These are phyloP conservation scores for Pogonocichla stellata DNA, from an alignment of 2,113 vertebrate genomes.

Conservation along the genomic window DNA sequence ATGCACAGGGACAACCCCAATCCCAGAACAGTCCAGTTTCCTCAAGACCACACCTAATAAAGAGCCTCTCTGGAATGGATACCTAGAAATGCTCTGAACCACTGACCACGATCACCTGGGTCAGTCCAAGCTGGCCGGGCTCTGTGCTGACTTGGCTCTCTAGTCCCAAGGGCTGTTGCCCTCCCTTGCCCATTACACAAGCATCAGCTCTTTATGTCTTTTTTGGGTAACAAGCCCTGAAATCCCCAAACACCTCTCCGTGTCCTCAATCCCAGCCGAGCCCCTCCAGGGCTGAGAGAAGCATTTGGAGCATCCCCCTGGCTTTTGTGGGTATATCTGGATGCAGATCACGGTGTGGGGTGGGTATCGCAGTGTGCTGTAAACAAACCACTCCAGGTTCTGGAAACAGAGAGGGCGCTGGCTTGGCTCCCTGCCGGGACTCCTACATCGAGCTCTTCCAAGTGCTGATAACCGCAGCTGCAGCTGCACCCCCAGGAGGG, in stretches of 20 bases:
- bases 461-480: background rate
- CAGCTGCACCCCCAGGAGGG: conserved; percentile 18
- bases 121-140: accelerated
- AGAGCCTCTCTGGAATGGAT: background rate
- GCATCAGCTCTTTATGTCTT: background rate
- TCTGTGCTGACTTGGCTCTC: background rate
- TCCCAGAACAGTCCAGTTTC: accelerated
- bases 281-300: background rate
- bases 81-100: background rate
- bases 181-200: background rate
- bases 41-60: background rate
- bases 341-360: background rate
- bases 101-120: accelerated
- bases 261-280: background rate
- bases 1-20: background rate
- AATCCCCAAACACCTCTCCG: background rate
- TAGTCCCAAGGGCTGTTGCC: background rate
- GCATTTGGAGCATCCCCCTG: background rate
- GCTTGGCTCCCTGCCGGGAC: background rate
- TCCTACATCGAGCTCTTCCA: background rate
- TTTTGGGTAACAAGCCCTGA: background rate
- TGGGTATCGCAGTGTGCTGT: background rate
- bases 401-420: background rate
- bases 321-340: background rate
- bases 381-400: background rate